Evolutionary conservation across 1,140 invertebrate species (phyloP).

Genomic region (Acyrthosiphon pisum): DNA sequence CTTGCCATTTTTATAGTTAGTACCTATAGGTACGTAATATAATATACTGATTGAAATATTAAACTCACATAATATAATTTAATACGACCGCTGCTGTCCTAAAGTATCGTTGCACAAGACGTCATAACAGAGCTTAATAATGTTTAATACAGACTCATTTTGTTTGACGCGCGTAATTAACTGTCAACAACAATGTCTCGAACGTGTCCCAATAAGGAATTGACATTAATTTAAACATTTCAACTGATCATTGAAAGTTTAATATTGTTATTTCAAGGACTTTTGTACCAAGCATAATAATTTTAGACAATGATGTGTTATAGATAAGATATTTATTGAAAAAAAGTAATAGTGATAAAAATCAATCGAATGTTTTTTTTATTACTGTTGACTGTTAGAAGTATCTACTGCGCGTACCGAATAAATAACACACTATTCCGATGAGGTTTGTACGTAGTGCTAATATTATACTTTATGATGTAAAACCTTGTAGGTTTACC

Average conservation of each 20-base stretch:
- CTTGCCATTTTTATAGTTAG: neutral
- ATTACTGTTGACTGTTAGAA: neutral
- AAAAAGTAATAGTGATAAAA: constrained; percentile 12
- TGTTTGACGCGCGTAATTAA: constrained; percentile 42
- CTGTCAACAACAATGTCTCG: constrained; percentile 37
- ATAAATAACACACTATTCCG: neutral
- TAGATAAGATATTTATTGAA: constrained; percentile 20
- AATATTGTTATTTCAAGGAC: constrained; percentile 32
- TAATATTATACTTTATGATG: neutral
- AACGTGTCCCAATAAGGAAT: constrained; percentile 42
- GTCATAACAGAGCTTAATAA: neutral
- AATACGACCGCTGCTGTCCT: neutral
- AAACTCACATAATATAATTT: neutral
- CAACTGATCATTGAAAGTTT: constrained; percentile 35
- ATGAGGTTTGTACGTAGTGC: neutral
- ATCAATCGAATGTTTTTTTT: neutral
- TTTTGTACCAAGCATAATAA: neutral
- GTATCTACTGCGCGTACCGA: neutral
- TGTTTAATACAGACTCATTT: constrained; percentile 36
- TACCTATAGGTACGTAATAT: neutral
- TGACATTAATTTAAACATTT: constrained; percentile 31
- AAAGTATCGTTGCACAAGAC: constrained; percentile 4
- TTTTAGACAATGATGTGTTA: neutral
- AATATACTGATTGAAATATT: constrained; percentile 1
- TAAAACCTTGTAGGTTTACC: neutral